Conservation (phyloP, 2,888 invertebrate species). For the Nineta flava region DNA sequence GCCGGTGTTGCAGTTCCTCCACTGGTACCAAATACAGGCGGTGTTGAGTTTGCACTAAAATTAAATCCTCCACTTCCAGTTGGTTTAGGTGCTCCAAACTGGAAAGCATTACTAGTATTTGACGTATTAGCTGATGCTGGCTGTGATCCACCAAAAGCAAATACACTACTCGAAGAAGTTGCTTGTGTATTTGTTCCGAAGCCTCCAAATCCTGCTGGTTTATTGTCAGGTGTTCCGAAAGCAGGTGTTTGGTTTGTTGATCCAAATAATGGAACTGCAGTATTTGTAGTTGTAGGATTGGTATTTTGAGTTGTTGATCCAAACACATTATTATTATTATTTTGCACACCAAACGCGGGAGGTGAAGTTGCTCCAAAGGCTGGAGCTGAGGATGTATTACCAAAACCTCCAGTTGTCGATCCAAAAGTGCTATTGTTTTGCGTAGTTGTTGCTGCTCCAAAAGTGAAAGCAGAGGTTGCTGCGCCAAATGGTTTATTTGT, state of each 20-base stretch:
- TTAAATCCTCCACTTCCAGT: constrained; percentile 22
- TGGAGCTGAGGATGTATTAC: neutral
- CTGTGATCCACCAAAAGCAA: constrained; percentile 15
- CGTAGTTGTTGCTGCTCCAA: neutral
- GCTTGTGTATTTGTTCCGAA: constrained; percentile 8
- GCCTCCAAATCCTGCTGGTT: constrained; percentile 11
- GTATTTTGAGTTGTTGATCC: constrained; percentile 1
- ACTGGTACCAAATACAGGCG: constrained; percentile 7
- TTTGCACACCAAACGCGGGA: neutral
- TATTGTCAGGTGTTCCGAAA: constrained; percentile 11
- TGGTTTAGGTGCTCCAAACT: constrained; percentile 19
- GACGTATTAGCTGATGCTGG: constrained; percentile 4
- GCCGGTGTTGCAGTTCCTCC: neutral
- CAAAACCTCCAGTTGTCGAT: neutral
- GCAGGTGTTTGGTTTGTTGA: constrained; percentile 6
- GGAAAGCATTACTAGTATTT: constrained; percentile 15
- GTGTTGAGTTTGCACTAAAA: constrained; percentile 19
- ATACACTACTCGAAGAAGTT: constrained; percentile 9
- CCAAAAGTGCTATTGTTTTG: neutral
- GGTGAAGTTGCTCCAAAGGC: constrained; percentile 1
- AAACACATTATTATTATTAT: constrained; percentile 1
- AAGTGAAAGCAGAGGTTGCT: neutral
- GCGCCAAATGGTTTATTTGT: neutral
- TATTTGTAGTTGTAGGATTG: neutral
- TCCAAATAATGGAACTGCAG: constrained; percentile 10